Percentiles rank a stretch among this genome's conserved stretches.
phyloP scores from a whole-genome alignment of 2,113 vertebrate genomes.

The Accipiter cooperii region DNA sequence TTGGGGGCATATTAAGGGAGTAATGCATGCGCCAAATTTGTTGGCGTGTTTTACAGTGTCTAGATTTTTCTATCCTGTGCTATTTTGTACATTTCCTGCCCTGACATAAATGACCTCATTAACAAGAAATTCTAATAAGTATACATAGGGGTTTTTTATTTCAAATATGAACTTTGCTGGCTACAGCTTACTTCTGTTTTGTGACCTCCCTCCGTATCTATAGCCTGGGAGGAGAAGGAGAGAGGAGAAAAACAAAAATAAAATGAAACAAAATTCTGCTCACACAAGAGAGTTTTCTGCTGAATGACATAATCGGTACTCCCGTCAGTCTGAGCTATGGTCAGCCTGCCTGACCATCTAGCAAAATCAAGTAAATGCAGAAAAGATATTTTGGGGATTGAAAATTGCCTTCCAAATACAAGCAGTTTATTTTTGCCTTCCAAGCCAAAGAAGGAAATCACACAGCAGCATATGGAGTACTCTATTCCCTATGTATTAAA shows the following conservation, averaged over 20 bases:
- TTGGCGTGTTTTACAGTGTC: not conserved
- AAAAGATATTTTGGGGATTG: not conserved
- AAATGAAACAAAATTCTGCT: not conserved
- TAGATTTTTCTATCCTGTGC: conserved; percentile 25
- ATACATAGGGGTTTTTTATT: not conserved
- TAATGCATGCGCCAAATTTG: not conserved
- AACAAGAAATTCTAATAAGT: conserved; percentile 46
- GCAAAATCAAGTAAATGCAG: conserved; percentile 9
- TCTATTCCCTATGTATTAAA: not conserved
- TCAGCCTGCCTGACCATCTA: not conserved
- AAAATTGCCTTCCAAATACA: conserved; percentile 12
- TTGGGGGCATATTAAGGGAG: conserved; percentile 38
- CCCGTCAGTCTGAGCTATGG: not conserved
- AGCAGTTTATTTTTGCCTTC: conserved; percentile 18
- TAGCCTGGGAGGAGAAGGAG: not conserved
- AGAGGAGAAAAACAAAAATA: not conserved
- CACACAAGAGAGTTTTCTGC: not conserved
- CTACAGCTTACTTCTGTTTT: not conserved
- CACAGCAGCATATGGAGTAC: not conserved
- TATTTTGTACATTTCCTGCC: conserved; percentile 50
- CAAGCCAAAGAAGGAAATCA: conserved; percentile 20
- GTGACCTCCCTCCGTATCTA: not conserved
- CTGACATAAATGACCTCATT: conserved; percentile 55
- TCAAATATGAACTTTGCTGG: not conserved
- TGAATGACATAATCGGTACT: conserved; percentile 28